Evolutionary conservation across 2,113 vertebrate species (phyloP), one percentile per base, ranked within the genome.

Genomic region (Pampusana beccarii): DNA sequence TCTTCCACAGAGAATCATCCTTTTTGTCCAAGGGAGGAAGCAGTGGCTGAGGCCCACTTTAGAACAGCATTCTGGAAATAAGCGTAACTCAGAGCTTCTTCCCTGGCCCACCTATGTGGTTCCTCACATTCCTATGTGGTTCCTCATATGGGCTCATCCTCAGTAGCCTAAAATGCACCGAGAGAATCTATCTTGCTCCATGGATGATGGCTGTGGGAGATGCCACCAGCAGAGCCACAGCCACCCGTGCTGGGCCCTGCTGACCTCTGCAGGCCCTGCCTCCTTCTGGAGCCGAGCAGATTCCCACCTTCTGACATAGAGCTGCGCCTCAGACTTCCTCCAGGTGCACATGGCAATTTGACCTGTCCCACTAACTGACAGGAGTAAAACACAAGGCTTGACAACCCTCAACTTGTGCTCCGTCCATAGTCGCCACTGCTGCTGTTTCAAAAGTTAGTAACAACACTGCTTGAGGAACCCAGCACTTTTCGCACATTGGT

Each of bases 401-500:
- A 50, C 33, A 61, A 24, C 26, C 44, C 66, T 86, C 77, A 75
- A 38, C 57, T 81, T 46, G 1, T 38, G 33, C 57, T 79, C 50
- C 28, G 15, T 15, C 29, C 21, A 11, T 6, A 80, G 31, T 26
- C 8, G 16, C 14, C 18, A 67, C 10, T 70, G 42, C 16, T 31
- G 23, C 25, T 71, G 61, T 60, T 91, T 85, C 61, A 58, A 14
- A 77, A 87, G 33, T 74, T 29, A 80, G 9, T 40, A 31, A 29
- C 20, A 69, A 16, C 2, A 5, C 4, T 8, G 9, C 29, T 54
- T 54, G 33, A 67, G 44, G 48, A 61, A 61, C 6, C 18, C 61
- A 65, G 42, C 13, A 7, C 19, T 34, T 64, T 24, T 8, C n/a
- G 36, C 23, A 38, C 0, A 0, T 4, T 3, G 3, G 5, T 70